Evolutionary conservation across 2,888 invertebrate species (phyloP).

Genomic region (Pheosia tremula): DNA sequence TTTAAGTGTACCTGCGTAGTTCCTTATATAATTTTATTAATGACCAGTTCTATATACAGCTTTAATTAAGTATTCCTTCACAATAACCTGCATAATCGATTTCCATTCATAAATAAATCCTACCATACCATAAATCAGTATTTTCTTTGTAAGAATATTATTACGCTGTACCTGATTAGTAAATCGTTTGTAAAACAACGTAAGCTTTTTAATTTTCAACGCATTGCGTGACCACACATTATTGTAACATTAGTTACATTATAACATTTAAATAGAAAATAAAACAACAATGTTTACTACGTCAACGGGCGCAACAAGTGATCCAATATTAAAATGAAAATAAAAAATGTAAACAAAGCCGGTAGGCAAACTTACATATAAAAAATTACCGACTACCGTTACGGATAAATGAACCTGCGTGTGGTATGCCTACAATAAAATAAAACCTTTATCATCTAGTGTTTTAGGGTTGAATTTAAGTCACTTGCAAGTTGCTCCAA

Average conservation of each 20-base stretch:
- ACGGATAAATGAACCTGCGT: no score
- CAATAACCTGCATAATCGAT: no score
- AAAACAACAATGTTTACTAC: conserved; percentile 10
- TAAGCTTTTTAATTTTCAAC: neutral
- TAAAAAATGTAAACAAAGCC: conserved; percentile 24
- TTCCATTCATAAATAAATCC: no score
- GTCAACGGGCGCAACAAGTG: conserved; percentile 22
- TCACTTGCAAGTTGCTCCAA: no score
- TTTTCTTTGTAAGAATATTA: no score
- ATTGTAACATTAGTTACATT: neutral
- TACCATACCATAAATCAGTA: no score
- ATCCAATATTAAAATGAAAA: conserved; percentile 17
- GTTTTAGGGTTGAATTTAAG: no score
- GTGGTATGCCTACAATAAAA: no score
- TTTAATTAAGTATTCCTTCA: no score
- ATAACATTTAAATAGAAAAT: neutral
- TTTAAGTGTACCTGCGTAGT: neutral
- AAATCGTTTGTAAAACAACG: neutral
- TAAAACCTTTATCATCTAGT: no score
- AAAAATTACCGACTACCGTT: no score
- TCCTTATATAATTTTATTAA: neutral
- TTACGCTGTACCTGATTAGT: neutral
- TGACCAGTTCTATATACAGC: no score
- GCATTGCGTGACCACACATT: neutral
- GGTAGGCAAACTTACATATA: neutral